These are phyloP conservation scores for Pseudopodoces humilis DNA, from an alignment of 2,113 vertebrate species.

Conservation along the genomic window DNA sequence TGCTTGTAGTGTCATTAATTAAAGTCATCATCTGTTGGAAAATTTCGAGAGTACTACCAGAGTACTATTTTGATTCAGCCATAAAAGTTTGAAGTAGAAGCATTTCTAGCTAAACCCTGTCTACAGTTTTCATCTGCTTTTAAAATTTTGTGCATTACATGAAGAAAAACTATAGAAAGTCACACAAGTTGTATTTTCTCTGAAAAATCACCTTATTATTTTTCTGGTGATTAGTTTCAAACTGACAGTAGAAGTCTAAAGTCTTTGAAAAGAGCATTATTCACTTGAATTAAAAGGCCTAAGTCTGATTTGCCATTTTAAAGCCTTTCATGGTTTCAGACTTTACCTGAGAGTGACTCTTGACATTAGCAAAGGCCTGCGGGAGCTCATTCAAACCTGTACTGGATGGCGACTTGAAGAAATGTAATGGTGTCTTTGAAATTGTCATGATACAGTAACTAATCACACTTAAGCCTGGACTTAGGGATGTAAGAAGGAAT, in stretches of 20 bases:
- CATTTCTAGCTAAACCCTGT: not conserved
- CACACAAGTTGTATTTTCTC: not conserved
- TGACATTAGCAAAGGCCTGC: not conserved
- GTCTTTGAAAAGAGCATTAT: not conserved
- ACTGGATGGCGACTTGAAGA: not conserved
- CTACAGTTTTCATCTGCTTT: not conserved
- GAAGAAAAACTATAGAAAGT: not conserved
- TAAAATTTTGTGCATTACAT: not conserved
- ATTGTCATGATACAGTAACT: not conserved
- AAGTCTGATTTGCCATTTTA: not conserved
- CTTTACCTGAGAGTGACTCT: not conserved
- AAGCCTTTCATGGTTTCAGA: not conserved
- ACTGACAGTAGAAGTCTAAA: not conserved
- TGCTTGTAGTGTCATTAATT: not conserved
- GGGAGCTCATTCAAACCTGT: not conserved
- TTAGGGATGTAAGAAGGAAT: not conserved
- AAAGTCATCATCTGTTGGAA: not conserved
- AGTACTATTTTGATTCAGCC: not conserved
- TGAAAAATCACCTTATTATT: not conserved
- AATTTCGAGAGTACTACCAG: not conserved
- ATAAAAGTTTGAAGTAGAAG: not conserved
- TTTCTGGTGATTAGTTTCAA: not conserved
- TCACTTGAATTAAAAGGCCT: not conserved
- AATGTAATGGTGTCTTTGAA: not conserved
- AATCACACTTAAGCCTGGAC: not conserved